Percentiles rank a stretch among this genome's conserved stretches.
phyloP scores from a whole-genome alignment of 2,797 vertebrate genomes.

The Limnodromus scolopaceus region DNA sequence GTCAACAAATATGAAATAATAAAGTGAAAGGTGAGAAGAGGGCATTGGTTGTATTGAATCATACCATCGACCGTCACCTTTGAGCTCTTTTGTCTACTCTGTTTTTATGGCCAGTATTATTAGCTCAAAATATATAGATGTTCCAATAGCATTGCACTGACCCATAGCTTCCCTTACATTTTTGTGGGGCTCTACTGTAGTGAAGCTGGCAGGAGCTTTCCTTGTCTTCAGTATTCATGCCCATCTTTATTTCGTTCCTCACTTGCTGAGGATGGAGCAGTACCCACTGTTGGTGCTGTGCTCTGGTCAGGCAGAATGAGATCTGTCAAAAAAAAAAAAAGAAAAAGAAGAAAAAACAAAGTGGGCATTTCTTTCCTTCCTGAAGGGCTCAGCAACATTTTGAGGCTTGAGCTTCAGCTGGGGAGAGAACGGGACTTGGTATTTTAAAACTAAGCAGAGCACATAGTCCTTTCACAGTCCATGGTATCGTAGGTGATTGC shows the following conservation, averaged over 20 bases:
- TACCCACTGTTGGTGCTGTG: not conserved
- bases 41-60: not conserved
- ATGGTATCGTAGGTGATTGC: not conserved
- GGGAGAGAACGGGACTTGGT: not conserved
- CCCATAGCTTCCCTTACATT: not conserved
- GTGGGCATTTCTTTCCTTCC: not conserved
- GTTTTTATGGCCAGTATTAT: not conserved
- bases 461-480: not conserved
- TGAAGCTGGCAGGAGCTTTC: not conserved
- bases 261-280: not conserved
- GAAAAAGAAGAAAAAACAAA: too few relatives aligned
- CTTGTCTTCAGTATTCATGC: not conserved
- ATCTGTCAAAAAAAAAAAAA: not conserved
- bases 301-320: not conserved
- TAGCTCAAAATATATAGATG: not conserved
- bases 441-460: not conserved
- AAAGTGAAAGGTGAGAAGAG: not conserved
- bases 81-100: not conserved
- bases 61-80: not conserved
- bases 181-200: accelerated
- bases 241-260: not conserved
- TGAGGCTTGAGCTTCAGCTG: not conserved
- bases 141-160: not conserved
- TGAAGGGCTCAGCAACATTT: not conserved
- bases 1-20: not conserved